Evolutionary conservation across 2,113 vertebrate genomes (phyloP).

Genomic region (Pseudopipra pipra): DNA sequence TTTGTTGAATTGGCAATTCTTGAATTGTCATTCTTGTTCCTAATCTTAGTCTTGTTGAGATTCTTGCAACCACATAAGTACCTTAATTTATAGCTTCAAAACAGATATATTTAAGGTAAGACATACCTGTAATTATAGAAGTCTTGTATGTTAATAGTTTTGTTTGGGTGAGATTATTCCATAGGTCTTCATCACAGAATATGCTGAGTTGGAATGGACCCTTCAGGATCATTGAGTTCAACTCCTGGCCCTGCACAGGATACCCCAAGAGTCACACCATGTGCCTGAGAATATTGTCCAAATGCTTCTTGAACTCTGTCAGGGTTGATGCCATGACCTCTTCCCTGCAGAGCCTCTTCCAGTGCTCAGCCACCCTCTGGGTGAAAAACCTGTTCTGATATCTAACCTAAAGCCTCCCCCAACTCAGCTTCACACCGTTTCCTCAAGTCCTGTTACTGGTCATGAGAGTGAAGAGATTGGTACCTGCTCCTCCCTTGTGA

Average conservation of each 20-base stretch:
- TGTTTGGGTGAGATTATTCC: background rate
- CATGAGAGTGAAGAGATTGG: background rate
- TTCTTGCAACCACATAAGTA: background rate
- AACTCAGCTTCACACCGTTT: rapidly evolving
- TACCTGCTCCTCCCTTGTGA: background rate
- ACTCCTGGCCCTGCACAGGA: background rate
- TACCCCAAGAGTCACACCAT: background rate
- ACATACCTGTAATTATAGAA: background rate
- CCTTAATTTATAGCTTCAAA: background rate
- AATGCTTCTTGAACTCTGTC: background rate
- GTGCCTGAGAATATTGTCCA: background rate
- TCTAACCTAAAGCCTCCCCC: background rate
- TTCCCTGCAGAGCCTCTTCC: background rate
- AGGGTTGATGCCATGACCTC: background rate
- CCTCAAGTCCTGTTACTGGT: background rate
- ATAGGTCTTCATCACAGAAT: background rate
- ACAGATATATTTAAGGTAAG: background rate
- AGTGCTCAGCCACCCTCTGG: background rate
- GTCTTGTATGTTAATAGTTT: background rate
- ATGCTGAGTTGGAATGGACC: background rate
- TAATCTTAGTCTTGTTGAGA: background rate
- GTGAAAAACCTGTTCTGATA: background rate
- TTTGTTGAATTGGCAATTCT: background rate
- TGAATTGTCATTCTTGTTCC: background rate
- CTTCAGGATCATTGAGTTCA: background rate